Evolutionary conservation across 2,797 vertebrate genomes (phyloP).

Genomic region (Nyctibius grandis): DNA sequence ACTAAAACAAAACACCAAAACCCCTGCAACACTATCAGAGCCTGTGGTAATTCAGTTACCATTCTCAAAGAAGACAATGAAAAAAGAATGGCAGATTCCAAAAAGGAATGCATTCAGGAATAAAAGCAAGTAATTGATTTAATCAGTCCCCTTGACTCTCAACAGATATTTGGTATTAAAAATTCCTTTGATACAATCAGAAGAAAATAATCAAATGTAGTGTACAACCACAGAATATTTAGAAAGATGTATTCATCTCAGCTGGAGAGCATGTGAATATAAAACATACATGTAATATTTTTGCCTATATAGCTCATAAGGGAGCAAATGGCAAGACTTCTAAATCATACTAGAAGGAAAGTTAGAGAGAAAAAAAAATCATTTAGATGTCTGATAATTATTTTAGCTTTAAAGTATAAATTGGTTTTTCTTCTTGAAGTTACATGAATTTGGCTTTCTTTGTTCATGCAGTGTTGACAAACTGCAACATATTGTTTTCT

Average conservation of each 20-base stretch:
- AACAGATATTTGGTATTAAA: conserved; percentile 1
- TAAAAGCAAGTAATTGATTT: background rate
- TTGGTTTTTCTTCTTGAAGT: background rate
- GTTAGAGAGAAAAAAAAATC: background rate
- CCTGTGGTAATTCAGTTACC: background rate
- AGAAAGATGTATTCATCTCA: background rate
- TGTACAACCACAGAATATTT: background rate
- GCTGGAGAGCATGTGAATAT: background rate
- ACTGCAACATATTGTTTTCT: background rate
- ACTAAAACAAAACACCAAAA: background rate
- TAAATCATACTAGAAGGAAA: background rate
- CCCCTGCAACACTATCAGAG: background rate
- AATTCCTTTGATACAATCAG: background rate
- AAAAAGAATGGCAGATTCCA: background rate
- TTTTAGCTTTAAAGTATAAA: background rate
- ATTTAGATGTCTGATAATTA: background rate
- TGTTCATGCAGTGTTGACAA: background rate
- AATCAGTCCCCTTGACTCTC: background rate
- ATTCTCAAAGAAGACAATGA: background rate
- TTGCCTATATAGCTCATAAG: background rate
- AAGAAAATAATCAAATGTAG: conserved; percentile 14
- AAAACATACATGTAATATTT: background rate
- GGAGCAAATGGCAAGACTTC: background rate
- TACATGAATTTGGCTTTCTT: background rate
- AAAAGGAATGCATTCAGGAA: background rate